Percentiles rank a stretch among this genome's conserved stretches.
phyloP scores from a whole-genome alignment of 1,140 invertebrate species.

The Euwallacea similis region DNA sequence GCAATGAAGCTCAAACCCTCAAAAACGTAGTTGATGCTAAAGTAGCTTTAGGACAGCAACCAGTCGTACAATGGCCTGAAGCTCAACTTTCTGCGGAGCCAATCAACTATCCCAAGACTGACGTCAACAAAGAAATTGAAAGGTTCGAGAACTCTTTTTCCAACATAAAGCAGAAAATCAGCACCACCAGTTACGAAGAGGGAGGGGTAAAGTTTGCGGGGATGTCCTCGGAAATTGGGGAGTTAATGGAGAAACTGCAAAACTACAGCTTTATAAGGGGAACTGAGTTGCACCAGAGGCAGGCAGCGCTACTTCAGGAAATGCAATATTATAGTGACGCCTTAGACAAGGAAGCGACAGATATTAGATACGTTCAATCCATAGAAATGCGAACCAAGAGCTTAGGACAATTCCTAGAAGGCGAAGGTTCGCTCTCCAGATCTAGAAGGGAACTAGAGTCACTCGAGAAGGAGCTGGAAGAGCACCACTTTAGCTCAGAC shows the following conservation, averaged over 20 bases:
- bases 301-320: slow-evolving; percentile 9
- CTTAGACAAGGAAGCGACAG: slow-evolving; percentile 20
- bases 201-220: slow-evolving; percentile 22
- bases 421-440: neutral
- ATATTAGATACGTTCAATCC: slow-evolving; percentile 19
- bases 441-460: slow-evolving; percentile 20
- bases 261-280: slow-evolving; percentile 13
- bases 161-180: slow-evolving; percentile 33
- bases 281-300: slow-evolving; percentile 20
- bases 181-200: slow-evolving; percentile 7
- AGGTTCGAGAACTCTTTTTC: slow-evolving; percentile 28
- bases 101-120: slow-evolving; percentile 15
- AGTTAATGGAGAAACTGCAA: slow-evolving; percentile 12
- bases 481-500: slow-evolving; percentile 18
- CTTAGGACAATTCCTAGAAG: neutral
- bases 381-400: slow-evolving; percentile 18
- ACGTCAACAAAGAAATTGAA: slow-evolving; percentile 34
- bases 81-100: neutral
- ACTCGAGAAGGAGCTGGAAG: slow-evolving; percentile 15
- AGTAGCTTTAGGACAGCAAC: slow-evolving; percentile 23
- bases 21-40: slow-evolving; percentile 35
- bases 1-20: slow-evolving; percentile 24
- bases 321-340: slow-evolving; percentile 25
- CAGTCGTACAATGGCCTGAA: slow-evolving; percentile 23
- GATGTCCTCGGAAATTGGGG: slow-evolving; percentile 17